Percentiles rank a stretch among this genome's conserved stretches.
These are phyloP conservation scores for Chaetura pelagica DNA, from an alignment of 2,113 vertebrate species.

Conservation along the genomic window DNA sequence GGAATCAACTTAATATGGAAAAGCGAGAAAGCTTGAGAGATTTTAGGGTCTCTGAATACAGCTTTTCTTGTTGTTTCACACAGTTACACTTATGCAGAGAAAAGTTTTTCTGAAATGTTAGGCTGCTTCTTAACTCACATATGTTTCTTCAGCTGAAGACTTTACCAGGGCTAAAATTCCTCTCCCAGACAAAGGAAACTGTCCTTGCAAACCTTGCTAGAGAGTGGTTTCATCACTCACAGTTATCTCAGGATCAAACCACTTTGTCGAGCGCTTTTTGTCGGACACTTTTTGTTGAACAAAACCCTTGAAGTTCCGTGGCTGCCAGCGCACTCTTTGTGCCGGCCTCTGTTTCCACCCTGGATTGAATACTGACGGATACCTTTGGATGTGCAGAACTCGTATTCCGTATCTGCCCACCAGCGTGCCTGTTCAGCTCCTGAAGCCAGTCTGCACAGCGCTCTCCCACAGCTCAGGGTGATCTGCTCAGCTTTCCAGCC, in stretches of 20 bases:
- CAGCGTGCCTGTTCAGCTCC: not conserved
- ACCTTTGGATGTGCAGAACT: not conserved
- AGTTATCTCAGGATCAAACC: not conserved
- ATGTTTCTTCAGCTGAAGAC: not conserved
- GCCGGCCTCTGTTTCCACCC: not conserved
- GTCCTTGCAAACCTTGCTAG: not conserved
- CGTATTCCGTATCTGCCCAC: not conserved
- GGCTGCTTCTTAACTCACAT: not conserved
- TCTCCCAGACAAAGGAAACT: not conserved
- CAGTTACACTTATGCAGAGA: not conserved
- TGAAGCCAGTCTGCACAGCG: not conserved
- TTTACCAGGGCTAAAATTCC: not conserved
- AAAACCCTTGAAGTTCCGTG: not conserved
- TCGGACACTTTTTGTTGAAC: not conserved
- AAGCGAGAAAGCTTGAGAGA: slow-evolving; percentile 27
- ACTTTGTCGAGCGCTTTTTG: not conserved
- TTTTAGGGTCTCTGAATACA: not conserved
- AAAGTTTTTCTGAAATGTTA: not conserved
- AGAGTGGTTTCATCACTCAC: not conserved
- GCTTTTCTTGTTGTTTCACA: slow-evolving; percentile 22
- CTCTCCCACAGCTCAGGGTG: not conserved
- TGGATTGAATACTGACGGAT: not conserved
- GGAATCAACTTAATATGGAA: slow-evolving; percentile 34
- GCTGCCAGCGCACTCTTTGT: not conserved
- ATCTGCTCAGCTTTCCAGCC: not conserved